phyloP scores from a whole-genome alignment of 2,113 vertebrate genomes.

The Onychorhynchus coronatus region DNA sequence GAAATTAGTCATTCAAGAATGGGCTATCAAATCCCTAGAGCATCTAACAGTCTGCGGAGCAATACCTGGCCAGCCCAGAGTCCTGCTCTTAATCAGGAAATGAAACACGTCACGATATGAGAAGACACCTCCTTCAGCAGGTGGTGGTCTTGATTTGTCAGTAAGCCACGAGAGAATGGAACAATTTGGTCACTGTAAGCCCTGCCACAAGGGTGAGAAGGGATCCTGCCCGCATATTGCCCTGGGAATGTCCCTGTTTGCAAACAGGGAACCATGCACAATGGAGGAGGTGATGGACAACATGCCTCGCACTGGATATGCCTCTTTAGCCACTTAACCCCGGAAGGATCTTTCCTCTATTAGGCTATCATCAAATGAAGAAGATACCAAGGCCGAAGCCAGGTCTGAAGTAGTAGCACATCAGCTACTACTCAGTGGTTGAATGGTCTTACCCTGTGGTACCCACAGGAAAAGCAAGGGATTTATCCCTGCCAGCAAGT shows the following conservation, averaged over 20 bases:
- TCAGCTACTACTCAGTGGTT: background rate
- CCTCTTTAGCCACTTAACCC: background rate
- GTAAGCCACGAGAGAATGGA: background rate
- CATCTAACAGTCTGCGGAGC: background rate
- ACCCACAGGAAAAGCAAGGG: background rate
- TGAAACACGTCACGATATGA: background rate
- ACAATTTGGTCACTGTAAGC: background rate
- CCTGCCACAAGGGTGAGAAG: background rate
- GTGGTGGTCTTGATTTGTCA: background rate
- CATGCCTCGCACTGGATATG: background rate
- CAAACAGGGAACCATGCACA: fast-evolving
- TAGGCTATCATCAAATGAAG: background rate
- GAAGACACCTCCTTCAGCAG: background rate
- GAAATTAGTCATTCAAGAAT: background rate
- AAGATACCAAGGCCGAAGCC: background rate
- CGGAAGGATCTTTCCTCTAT: background rate
- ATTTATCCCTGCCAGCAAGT: background rate
- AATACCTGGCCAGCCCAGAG: background rate
- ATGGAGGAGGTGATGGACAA: background rate
- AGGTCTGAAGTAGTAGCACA: background rate
- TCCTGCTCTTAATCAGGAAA: background rate
- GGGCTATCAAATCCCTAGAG: background rate
- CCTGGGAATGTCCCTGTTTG: background rate
- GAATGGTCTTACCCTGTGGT: background rate
- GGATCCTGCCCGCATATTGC: background rate